Evolutionary conservation across 2,888 invertebrate genomes (phyloP).

Genomic region (Dolomedes plantarius): DNA sequence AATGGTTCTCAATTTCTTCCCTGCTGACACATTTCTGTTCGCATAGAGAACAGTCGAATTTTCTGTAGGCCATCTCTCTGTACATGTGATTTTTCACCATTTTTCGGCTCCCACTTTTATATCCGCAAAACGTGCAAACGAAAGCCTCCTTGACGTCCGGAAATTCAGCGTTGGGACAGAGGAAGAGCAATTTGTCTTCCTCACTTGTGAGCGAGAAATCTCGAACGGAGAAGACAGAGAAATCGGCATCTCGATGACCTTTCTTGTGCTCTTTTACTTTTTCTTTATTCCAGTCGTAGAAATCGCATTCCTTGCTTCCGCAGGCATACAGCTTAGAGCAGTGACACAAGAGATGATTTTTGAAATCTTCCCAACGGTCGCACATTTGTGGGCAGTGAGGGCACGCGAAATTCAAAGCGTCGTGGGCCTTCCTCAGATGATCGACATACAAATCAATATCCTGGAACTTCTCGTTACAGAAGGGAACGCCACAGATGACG

Average conservation of each 20-base stretch:
- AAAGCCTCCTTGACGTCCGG: neutral
- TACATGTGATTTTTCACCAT: constrained; percentile 57
- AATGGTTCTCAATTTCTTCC: constrained; percentile 31
- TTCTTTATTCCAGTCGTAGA: constrained; percentile 32
- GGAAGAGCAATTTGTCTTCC: neutral
- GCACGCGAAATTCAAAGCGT: constrained; percentile 43
- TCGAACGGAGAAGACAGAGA: constrained; percentile 13
- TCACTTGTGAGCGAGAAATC: neutral
- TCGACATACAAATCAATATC: constrained; percentile 17
- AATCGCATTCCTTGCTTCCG: constrained; percentile 16
- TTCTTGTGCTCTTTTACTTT: constrained; percentile 31
- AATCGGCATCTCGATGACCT: neutral
- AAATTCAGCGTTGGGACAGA: neutral
- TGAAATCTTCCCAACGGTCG: constrained; percentile 19
- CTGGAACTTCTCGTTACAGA: constrained; percentile 28
- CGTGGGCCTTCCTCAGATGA: constrained; percentile 42
- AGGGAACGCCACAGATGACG: constrained; percentile 45
- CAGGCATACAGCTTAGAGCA: constrained; percentile 56
- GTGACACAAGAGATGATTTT: constrained; percentile 51
- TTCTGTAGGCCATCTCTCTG: constrained; percentile 39
- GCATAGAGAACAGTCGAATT: constrained; percentile 41
- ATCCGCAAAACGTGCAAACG: constrained; percentile 41
- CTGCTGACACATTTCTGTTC: constrained; percentile 30
- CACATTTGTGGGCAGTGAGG: constrained; percentile 41
- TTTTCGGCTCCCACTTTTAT: constrained; percentile 27